Conservation (phyloP, 2,113 vertebrate species). For the Eurystomus gularis region DNA sequence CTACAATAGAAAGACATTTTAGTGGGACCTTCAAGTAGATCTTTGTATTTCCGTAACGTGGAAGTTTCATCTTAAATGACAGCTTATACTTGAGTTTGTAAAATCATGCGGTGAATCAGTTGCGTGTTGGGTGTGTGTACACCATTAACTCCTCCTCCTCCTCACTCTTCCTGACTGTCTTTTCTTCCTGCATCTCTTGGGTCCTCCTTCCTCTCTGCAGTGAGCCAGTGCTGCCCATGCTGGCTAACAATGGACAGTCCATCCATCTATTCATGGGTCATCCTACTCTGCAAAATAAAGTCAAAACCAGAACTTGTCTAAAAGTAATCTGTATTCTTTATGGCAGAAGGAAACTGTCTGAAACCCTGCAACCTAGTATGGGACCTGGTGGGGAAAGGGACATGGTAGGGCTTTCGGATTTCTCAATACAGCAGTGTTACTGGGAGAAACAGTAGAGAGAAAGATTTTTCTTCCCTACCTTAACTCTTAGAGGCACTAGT, state of each 20-base stretch:
- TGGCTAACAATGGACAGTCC: neutral
- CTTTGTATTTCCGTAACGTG: neutral
- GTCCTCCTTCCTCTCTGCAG: neutral
- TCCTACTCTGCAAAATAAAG: neutral
- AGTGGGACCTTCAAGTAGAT: fast-evolving
- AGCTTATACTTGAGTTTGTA: neutral
- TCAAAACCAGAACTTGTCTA: neutral
- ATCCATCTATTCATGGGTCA: neutral
- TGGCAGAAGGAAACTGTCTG: neutral
- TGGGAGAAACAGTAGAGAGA: neutral
- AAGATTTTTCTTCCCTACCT: neutral
- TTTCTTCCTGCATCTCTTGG: neutral
- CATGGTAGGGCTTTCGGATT: neutral
- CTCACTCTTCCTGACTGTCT: neutral
- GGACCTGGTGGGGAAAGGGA: too few species aligned
- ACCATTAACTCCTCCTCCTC: too few species aligned
- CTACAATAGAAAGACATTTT: fast-evolving
- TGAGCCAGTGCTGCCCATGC: neutral
- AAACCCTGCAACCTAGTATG: neutral
- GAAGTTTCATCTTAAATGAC: neutral
- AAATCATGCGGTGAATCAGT: neutral
- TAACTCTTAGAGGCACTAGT: neutral
- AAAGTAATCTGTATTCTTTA: neutral
- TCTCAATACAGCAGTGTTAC: neutral
- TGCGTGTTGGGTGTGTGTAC: fast-evolving